Conservation (phyloP, 2,797 vertebrate genomes). For the Platyrinchus mystaceus region DNA sequence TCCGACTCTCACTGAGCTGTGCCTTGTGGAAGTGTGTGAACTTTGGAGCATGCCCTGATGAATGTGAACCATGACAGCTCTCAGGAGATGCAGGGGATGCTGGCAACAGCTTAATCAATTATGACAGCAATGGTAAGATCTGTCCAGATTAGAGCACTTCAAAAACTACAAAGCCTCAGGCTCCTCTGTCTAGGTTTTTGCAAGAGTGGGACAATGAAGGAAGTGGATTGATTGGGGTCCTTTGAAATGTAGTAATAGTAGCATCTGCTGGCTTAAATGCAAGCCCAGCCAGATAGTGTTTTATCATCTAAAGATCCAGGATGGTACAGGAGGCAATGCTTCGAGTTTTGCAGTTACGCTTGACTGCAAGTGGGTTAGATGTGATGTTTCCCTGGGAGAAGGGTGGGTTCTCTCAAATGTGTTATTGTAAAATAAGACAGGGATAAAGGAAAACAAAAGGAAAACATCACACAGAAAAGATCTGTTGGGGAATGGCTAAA, state of each 20-base stretch:
- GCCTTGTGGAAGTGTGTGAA: conserved; percentile 67
- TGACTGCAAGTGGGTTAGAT: neutral
- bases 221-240: conserved; percentile 23
- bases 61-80: conserved; percentile 67
- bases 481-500: neutral
- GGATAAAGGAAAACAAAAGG: conserved; percentile 31
- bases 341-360: neutral
- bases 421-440: neutral
- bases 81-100: conserved; percentile 53
- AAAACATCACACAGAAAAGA: neutral
- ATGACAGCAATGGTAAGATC: conserved; percentile 67
- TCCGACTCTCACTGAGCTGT: neutral
- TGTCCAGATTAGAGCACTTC: conserved; percentile 64
- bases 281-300: neutral
- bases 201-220: conserved; percentile 14
- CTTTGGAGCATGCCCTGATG: conserved; percentile 60
- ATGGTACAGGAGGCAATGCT: neutral
- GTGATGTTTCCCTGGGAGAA: neutral
- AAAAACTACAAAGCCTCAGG: conserved; percentile 63
- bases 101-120: conserved; percentile 68
- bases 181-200: conserved; percentile 42
- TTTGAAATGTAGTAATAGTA: conserved; percentile 40
- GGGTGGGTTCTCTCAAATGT: neutral
- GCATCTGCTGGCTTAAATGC: conserved; percentile 47
- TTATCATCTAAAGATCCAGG: neutral